Evolutionary conservation across 2,797 vertebrate genomes (phyloP).

Genomic region (Danio jaintianensis): DNA sequence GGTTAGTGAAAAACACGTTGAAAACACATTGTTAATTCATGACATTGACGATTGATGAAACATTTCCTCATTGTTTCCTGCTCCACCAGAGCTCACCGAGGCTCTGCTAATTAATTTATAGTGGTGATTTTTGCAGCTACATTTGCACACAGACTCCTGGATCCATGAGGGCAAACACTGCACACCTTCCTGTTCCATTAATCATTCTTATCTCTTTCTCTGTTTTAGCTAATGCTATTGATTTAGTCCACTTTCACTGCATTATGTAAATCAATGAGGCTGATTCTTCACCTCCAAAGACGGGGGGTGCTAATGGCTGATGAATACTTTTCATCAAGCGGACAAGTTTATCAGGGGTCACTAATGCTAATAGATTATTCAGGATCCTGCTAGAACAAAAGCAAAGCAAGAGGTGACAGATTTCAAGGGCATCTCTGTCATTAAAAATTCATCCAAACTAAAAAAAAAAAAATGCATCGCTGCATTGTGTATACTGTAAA

Average conservation of each 20-base stretch:
- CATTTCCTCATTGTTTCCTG: neutral
- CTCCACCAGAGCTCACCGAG: neutral
- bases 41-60: constrained; percentile 26
- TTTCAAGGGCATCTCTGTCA: constrained; percentile 50
- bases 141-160: constrained; percentile 37
- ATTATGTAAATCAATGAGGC: constrained; percentile 66
- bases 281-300: constrained; percentile 58
- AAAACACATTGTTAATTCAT: constrained; percentile 17
- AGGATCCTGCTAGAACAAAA: constrained; percentile 41
- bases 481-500: neutral
- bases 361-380: constrained; percentile 58
- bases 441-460: constrained; percentile 19
- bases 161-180: constrained; percentile 41
- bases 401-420: constrained; percentile 42
- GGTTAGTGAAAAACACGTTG: neutral
- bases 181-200: constrained; percentile 53
- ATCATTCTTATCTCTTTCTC: constrained; percentile 63
- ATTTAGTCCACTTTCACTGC: constrained; percentile 73
- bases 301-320: constrained; percentile 52
- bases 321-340: constrained; percentile 66
- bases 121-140: constrained; percentile 23
- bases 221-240: constrained; percentile 67
- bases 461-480: neutral
- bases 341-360: constrained; percentile 60
- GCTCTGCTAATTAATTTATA: constrained; percentile 50